Percentiles rank a stretch among this genome's conserved stretches.
Conservation (phyloP, 2,888 invertebrate genomes). For the Aleiodes testaceus region DNA sequence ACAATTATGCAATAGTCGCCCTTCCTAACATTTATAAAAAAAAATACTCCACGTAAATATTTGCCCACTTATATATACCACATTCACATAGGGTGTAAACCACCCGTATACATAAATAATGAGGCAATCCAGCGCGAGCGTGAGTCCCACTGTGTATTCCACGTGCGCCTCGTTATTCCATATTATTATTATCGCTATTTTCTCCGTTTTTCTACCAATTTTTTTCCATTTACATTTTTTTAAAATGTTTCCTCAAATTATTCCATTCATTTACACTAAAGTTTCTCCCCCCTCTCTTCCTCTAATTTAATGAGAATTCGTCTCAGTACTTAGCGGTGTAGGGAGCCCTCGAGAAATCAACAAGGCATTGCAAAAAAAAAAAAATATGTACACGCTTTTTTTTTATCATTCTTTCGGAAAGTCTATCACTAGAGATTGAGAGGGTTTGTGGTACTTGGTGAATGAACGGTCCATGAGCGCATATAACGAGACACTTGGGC, state of each 20-base stretch:
- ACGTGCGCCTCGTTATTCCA: slow-evolving; percentile 10
- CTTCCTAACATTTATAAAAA: slow-evolving; percentile 1
- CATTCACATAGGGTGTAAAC: slow-evolving; percentile 12
- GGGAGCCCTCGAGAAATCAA: slow-evolving; percentile 22
- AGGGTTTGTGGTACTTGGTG: slow-evolving; percentile 7
- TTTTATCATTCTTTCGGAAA: slow-evolving; percentile 5
- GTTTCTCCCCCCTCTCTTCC: background rate
- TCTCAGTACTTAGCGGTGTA: background rate
- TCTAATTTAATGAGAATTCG: slow-evolving; percentile 14
- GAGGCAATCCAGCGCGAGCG: slow-evolving; percentile 25
- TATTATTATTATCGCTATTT: slow-evolving; percentile 24
- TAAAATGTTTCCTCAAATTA: no score
- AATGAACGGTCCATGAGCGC: slow-evolving; percentile 7
- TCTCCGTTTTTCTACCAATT: slow-evolving; percentile 15
- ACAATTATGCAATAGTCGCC: background rate
- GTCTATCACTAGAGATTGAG: slow-evolving; percentile 20
- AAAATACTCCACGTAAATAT: slow-evolving; percentile 11
- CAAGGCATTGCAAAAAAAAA: background rate
- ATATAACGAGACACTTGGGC: slow-evolving; percentile 37
- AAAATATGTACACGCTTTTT: background rate
- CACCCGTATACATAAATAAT: slow-evolving; percentile 7
- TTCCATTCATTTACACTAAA: no score
- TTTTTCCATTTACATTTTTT: background rate
- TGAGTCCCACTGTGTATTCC: slow-evolving; percentile 4
- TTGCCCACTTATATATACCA: slow-evolving; percentile 18